Evolutionary conservation across 2,888 invertebrate genomes (phyloP), one percentile per base, ranked within the genome.

Genomic region (Erannis defoliaria): DNA sequence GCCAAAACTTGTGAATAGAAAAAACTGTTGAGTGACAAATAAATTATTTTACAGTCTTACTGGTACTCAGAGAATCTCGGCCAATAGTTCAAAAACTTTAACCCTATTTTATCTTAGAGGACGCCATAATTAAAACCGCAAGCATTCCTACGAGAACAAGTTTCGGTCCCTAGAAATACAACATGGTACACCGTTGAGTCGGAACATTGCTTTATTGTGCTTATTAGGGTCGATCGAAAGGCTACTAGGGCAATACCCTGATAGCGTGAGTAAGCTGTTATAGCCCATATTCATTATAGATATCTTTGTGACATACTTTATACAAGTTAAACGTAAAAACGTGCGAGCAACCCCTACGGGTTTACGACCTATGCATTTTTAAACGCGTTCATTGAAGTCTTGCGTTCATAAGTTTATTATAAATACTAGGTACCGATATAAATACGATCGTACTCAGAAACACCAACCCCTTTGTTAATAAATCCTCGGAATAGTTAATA

Each of bases 181-280:
- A 18, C 6, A 38, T 5, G 16, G 9, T 14, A 5, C 5, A 12
- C 9, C 1, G 40, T 40, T 40, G 3, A 40, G 21, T 40, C 19
- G 18, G 10, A 19, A 38, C 40, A 21, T 19, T 6, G 42, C n/a
- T 38, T 19, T 10, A n/a, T 37, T 16, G 16, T 6, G 37, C 37
- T 16, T 37, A 37, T 37, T 19, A 38, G 2, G 19, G 18, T 38
- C 3, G 16, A 16, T 14, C 43, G 9, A 45, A 29, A 2, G 14
- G 26, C 26, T 26, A 14, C n/a, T 42, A 16, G 26, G 26, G 23
- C 43, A 45, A 26, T 26, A 26, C 14, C 8, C 26, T 10, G 14
- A 43, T 43, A 26, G 43, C 43, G 43, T 45, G 43, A 29, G 26
- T 16, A 26, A 26, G 26, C 43, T 26, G 8, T 23, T n/a, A 16